Conservation (phyloP, 2,113 vertebrate species). For the Nothobranchius furzeri region DNA sequence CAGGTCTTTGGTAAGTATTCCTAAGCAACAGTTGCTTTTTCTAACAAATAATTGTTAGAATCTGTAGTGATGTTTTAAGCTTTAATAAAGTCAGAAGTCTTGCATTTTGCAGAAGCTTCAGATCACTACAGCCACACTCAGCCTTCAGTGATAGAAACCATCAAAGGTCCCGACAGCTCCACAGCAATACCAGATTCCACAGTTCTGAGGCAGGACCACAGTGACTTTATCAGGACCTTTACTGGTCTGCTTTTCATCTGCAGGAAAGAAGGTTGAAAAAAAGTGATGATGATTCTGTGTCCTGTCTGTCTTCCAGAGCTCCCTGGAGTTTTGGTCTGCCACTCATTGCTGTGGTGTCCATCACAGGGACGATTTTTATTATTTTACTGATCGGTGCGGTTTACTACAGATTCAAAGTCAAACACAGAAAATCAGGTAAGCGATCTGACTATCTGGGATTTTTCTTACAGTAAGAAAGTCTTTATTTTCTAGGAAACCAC, state of each 20-base stretch:
- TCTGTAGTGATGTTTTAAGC: background rate
- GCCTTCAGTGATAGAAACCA: slow-evolving; percentile 30
- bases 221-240: slow-evolving; percentile 49
- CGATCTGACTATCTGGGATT: background rate
- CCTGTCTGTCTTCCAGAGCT: slow-evolving; percentile 39
- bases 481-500: background rate
- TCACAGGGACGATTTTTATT: slow-evolving; percentile 49
- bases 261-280: background rate
- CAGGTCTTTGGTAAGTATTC: slow-evolving; percentile 63
- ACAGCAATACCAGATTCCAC: slow-evolving; percentile 21
- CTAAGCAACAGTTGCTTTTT: background rate
- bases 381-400: slow-evolving; percentile 37
- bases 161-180: slow-evolving; percentile 12
- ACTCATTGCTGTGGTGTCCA: slow-evolving; percentile 42
- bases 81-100: background rate
- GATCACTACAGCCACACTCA: slow-evolving; percentile 19
- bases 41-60: too few species aligned
- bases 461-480: background rate
- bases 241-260: background rate
- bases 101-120: slow-evolving; percentile 43
- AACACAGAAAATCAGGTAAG: slow-evolving; percentile 44
- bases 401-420: slow-evolving; percentile 53
- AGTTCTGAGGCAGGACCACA: slow-evolving; percentile 26
- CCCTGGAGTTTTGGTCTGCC: slow-evolving; percentile 46
- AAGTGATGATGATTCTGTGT: background rate